A percentile compares a stretch with the other conserved stretches of the same genome.
Evolutionary conservation across 1,140 invertebrate genomes (phyloP).

Genomic region (Patella vulgata): DNA sequence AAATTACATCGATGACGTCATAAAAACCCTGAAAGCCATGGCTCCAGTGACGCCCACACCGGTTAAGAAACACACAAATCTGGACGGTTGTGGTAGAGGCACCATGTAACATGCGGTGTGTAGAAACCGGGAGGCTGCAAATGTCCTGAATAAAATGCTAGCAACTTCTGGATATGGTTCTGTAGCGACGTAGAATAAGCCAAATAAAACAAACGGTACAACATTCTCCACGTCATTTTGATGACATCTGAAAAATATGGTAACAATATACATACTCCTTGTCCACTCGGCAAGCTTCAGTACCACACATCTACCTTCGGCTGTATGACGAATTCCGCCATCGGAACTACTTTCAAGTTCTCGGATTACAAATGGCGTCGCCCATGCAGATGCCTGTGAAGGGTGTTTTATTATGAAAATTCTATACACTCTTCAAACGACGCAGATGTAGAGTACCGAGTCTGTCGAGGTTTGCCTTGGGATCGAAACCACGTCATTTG

Average conservation of each 20-base stretch:
- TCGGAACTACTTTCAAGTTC: too few species aligned
- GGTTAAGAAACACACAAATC: slow-evolving; percentile 70
- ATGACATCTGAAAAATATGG: slow-evolving; percentile 71
- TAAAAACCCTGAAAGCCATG: slow-evolving; percentile 62
- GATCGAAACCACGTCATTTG: too few species aligned
- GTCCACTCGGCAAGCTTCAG: background rate
- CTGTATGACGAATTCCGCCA: too few species aligned
- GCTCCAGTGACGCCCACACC: slow-evolving; percentile 68
- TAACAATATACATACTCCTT: background rate
- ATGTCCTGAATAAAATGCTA: slow-evolving; percentile 71
- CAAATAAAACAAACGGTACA: slow-evolving; percentile 72
- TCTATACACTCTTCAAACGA: too few species aligned
- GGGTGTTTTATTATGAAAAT: too few species aligned
- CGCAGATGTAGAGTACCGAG: too few species aligned
- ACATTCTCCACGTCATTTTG: slow-evolving; percentile 79
- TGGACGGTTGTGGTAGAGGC: slow-evolving; percentile 70
- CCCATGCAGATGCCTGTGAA: too few species aligned
- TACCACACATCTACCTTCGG: background rate
- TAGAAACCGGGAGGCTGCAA: slow-evolving; percentile 70
- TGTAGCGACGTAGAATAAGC: slow-evolving; percentile 72
- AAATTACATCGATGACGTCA: too few species aligned
- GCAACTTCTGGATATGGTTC: slow-evolving; percentile 70
- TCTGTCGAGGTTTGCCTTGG: background rate
- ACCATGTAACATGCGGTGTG: slow-evolving; percentile 73
- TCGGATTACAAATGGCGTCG: too few species aligned